A percentile compares a stretch with the other conserved stretches of the same genome.
Conservation (phyloP, 2,797 vertebrate species). For the Kryptolebias ocellatus region DNA sequence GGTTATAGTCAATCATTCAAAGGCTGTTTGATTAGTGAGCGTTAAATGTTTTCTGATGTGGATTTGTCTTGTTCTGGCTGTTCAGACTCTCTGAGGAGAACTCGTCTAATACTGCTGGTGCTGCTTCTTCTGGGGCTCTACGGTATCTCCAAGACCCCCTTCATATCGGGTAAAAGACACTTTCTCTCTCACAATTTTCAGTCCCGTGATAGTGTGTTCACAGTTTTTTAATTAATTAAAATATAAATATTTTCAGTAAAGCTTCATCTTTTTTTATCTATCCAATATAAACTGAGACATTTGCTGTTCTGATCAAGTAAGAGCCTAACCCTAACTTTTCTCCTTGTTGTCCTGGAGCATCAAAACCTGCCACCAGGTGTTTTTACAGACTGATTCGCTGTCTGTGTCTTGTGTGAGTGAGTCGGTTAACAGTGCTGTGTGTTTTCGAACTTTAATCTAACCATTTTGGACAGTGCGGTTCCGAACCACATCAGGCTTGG, state of each 20-base stretch:
- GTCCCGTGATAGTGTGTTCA: too few relatives aligned
- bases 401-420: conserved; percentile 6
- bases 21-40: neutral
- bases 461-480: conserved; percentile 91
- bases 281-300: neutral
- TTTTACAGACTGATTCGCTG: too few relatives aligned
- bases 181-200: conserved; percentile 42
- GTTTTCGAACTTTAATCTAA: conserved; percentile 82
- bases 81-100: conserved; percentile 92
- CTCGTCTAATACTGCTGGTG: conserved; percentile 89
- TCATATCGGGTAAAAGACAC: conserved; percentile 91
- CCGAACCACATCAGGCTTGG: conserved; percentile 94
- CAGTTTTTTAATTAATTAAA: too few relatives aligned
- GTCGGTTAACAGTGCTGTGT: conserved; percentile 58
- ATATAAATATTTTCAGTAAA: conserved; percentile 1
- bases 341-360: too few relatives aligned
- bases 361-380: too few relatives aligned
- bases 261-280: neutral
- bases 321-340: too few relatives aligned
- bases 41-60: neutral
- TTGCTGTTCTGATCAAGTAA: conserved; percentile 2
- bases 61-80: conserved; percentile 6
- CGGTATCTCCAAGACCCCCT: conserved; percentile 92
- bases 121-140: conserved; percentile 90
- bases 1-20: neutral